Percentiles rank a stretch among this genome's conserved stretches.
Conservation (phyloP, 1,140 invertebrate species). For the Antheraea pernyi region DNA sequence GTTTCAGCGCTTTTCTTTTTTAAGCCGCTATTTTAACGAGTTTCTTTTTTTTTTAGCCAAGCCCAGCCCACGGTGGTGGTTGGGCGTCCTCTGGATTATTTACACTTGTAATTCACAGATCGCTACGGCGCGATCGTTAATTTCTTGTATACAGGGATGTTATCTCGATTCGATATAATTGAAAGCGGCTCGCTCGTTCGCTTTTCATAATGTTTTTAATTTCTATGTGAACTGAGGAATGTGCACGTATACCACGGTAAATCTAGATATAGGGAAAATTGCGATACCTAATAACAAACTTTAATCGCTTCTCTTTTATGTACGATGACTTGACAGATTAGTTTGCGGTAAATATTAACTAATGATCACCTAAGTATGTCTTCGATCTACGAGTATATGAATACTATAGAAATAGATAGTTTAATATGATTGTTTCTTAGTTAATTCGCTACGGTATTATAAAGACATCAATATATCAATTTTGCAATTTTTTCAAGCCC, state of each 20-base stretch:
- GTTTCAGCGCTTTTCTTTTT: conserved; percentile 78
- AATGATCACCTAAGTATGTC: no score
- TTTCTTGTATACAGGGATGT: conserved; percentile 59
- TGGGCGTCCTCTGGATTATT: conserved; percentile 75
- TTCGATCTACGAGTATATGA: no score
- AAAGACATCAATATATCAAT: conserved; percentile 11
- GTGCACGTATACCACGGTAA: neutral
- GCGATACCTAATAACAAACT: neutral
- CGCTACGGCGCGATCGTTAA: conserved; percentile 56
- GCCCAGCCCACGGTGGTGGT: conserved; percentile 71
- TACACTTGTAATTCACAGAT: conserved; percentile 77
- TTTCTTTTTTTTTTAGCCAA: conserved; percentile 65
- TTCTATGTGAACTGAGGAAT: conserved; percentile 6
- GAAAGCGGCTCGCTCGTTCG: conserved; percentile 33
- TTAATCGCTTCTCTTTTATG: no score
- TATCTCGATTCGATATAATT: conserved; percentile 51
- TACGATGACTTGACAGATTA: neutral
- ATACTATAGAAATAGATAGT: no score
- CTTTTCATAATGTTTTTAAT: conserved; percentile 28
- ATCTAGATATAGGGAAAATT: neutral
- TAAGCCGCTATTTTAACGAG: conserved; percentile 78
- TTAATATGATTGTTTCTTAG: no score
- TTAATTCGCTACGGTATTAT: neutral
- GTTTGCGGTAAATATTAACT: neutral
- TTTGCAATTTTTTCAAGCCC: conserved; percentile 44